Evolutionary conservation across 2,797 vertebrate species (phyloP), one percentile per base, ranked within the genome.

Genomic region (Sitta carolinensis): DNA sequence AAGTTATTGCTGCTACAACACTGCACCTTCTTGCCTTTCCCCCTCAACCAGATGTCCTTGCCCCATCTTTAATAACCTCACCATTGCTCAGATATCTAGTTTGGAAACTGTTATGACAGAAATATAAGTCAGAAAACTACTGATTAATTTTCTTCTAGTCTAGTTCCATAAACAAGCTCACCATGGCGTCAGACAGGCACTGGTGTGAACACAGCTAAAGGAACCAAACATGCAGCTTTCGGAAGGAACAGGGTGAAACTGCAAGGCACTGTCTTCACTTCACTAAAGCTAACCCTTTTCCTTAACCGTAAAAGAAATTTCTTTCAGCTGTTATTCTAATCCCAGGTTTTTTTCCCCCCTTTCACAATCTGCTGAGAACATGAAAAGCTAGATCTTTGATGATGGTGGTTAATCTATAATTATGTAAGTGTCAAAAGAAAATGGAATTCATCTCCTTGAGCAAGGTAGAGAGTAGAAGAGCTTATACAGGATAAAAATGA

Each of bases 371-470:
- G 36, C 47, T 84, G 58, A 90, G 38, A 89, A 72, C 27, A 73
- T 48, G 68, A 88, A 93, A 93, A 92, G 88, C 43, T 72, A 92
- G 54, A 94, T 95, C 70, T 91, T 90, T 92, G 61, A 80, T 78
- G 85, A 77, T 59, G 50, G 45, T 68, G 72, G 77, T 80, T 85
- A 90, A 91, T 90, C 74, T 91, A 21, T 84, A 94, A 93, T 94
- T 89, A 93, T 36, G 45, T 83, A 76, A 87, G 78, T 64, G 54
- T 76, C 72, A 90, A 61, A 85, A 90, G 47, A 80, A 91, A 94
- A 91, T 66, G 36, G 42, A 94, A 92, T 87, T 92, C n/a, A 84
- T 83, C 72, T 94, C 68, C 72, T 90, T 21, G 17, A 84, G 87
- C 69, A 82, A 93, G 50, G 32, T 50, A 89, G 59, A 66, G 25